A percentile compares a stretch with the other conserved stretches of the same genome.
phyloP scores from a whole-genome alignment of 2,797 vertebrate species.

The Cossypha caffra region DNA sequence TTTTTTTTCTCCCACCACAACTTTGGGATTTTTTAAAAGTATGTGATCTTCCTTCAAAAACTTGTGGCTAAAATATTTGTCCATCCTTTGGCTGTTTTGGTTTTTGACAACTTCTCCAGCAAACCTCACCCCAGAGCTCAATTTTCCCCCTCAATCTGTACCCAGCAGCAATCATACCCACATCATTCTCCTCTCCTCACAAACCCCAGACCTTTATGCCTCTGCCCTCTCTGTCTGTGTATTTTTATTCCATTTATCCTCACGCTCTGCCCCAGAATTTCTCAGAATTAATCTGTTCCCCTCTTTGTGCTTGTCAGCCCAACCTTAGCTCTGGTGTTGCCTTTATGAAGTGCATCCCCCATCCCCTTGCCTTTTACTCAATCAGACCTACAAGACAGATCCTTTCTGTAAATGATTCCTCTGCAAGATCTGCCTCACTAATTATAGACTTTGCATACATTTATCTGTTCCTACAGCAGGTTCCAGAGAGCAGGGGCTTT shows the following conservation, averaged over 20 bases:
- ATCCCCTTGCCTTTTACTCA: neutral
- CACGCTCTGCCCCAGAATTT: neutral
- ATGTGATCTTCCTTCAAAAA: neutral
- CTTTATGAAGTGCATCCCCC: neutral
- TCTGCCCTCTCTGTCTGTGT: neutral
- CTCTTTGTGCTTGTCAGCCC: neutral
- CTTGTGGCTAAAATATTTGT: neutral
- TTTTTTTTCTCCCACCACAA: neutral
- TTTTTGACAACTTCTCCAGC: neutral
- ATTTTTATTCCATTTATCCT: neutral
- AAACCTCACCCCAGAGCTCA: neutral
- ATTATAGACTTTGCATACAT: neutral
- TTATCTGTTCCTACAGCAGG: neutral
- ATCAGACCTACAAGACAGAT: neutral
- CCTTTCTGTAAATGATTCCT: neutral
- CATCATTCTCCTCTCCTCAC: neutral
- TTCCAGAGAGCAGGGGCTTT: conserved; percentile 29
- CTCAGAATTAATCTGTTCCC: neutral
- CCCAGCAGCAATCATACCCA: neutral
- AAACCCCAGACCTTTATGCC: neutral
- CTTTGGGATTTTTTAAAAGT: fast-evolving
- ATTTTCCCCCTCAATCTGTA: fast-evolving
- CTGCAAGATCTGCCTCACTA: neutral
- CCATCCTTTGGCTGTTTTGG: neutral
- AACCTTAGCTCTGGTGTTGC: neutral